A percentile compares a stretch with the other conserved stretches of the same genome.
These are phyloP conservation scores for Aradus depressus DNA, from an alignment of 2,888 invertebrate species.

Conservation along the genomic window DNA sequence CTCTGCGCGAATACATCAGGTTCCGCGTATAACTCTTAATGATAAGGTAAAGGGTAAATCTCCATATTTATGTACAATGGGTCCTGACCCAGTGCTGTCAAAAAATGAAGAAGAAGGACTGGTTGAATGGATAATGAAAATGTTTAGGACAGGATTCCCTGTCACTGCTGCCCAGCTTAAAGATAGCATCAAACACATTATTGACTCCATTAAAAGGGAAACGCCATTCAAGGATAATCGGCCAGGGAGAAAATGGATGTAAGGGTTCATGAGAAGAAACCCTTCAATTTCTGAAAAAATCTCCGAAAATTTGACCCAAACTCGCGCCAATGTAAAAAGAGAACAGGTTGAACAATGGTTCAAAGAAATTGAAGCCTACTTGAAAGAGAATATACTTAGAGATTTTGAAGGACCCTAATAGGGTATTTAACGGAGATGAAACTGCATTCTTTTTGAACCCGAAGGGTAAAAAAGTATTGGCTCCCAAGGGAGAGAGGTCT, in stretches of 20 bases:
- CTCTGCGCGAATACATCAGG: constrained; percentile 12
- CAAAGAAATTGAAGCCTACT: constrained; percentile 30
- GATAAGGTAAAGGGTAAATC: constrained; percentile 2
- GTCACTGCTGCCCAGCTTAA: constrained; percentile 9
- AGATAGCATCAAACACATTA: constrained; percentile 9
- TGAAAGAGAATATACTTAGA: constrained; percentile 29
- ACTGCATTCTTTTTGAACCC: constrained; percentile 33
- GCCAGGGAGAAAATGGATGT: constrained; percentile 1
- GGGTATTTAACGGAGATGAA: constrained; percentile 36
- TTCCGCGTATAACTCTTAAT: constrained; percentile 8
- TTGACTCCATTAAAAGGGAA: constrained; percentile 9
- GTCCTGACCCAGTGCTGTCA: constrained; percentile 3
- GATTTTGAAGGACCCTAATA: constrained; percentile 30
- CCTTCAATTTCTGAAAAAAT: constrained; percentile 29
- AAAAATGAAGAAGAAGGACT: constrained; percentile 7
- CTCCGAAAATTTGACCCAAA: constrained; percentile 32
- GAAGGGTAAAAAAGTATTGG: constrained; percentile 34
- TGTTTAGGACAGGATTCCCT: constrained; percentile 8
- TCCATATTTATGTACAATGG: background rate
- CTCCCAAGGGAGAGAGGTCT: constrained; percentile 32
- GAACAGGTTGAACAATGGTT: constrained; percentile 33
- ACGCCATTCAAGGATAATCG: constrained; percentile 6
- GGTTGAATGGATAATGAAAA: constrained; percentile 9
- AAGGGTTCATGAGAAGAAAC: constrained; percentile 16
- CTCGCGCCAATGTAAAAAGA: constrained; percentile 32